Evolutionary conservation across 2,888 invertebrate species (phyloP).

Genomic region (Exocentrus adspersus): DNA sequence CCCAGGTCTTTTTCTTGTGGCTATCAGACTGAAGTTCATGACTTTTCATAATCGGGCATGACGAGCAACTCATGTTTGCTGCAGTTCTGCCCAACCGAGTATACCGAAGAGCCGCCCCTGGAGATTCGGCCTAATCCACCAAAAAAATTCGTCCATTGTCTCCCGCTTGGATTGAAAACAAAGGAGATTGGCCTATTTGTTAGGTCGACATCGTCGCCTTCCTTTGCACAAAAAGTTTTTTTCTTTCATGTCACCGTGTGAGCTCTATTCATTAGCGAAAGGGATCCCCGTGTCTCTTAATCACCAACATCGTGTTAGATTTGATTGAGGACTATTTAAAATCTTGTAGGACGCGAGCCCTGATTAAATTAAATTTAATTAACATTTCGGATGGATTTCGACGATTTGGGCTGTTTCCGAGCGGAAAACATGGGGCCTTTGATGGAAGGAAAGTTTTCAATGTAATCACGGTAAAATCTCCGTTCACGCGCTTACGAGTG

Average conservation of each 20-base stretch:
- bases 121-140: neutral
- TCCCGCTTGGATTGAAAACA: conserved; percentile 18
- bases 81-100: too few relatives aligned
- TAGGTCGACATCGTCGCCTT: conserved; percentile 18
- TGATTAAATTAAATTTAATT: conserved; percentile 23
- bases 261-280: conserved; percentile 23
- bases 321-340: conserved; percentile 26
- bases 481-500: too few relatives aligned
- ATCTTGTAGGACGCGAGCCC: conserved; percentile 6
- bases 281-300: conserved; percentile 17
- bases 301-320: conserved; percentile 24
- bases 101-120: neutral
- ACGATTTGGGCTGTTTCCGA: neutral
- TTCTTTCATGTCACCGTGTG: conserved; percentile 1
- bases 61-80: too few relatives aligned
- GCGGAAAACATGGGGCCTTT: neutral
- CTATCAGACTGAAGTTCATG: too few relatives aligned
- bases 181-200: conserved; percentile 29
- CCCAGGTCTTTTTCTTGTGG: too few relatives aligned
- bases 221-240: conserved; percentile 24
- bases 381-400: conserved; percentile 22
- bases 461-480: neutral
- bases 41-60: too few relatives aligned
- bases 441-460: neutral
- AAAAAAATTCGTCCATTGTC: conserved; percentile 28